These are phyloP conservation scores for Halcyon senegalensis DNA, from an alignment of 2,113 vertebrate genomes.

Conservation along the genomic window DNA sequence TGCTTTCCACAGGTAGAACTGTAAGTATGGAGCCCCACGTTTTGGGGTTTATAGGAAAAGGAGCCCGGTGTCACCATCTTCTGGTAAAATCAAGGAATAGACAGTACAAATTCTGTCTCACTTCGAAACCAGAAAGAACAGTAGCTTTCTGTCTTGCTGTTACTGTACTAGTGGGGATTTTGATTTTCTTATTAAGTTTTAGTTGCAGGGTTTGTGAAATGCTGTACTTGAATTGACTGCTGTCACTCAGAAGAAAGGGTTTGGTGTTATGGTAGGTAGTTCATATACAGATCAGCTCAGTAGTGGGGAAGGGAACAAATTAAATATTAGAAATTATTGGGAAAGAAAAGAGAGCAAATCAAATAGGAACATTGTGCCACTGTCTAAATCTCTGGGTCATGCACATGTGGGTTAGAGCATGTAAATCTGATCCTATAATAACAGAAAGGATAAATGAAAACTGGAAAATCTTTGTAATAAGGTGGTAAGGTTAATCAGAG, in stretches of 20 bases:
- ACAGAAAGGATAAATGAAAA: neutral
- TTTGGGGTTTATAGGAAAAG: neutral
- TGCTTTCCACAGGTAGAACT: neutral
- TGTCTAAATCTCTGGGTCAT: neutral
- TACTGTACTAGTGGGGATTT: neutral
- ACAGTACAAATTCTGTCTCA: neutral
- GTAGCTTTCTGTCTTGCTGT: neutral
- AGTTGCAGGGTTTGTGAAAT: neutral
- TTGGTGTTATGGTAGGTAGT: neutral
- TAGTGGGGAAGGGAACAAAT: neutral
- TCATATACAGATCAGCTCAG: neutral
- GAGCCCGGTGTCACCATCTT: slow-evolving; percentile 50
- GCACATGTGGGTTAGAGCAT: neutral
- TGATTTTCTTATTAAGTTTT: neutral
- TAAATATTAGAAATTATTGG: neutral
- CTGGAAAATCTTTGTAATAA: neutral
- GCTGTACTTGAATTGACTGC: neutral
- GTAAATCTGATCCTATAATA: neutral
- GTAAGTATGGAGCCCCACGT: rapidly evolving
- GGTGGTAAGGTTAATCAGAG: neutral
- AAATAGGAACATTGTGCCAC: neutral
- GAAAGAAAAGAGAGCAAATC: neutral
- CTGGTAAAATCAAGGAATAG: slow-evolving; percentile 48
- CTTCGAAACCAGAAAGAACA: neutral
- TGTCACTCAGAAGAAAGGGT: neutral